These are phyloP conservation scores for Eubucco bourcierii DNA, from an alignment of 2,113 vertebrate species.

Conservation along the genomic window DNA sequence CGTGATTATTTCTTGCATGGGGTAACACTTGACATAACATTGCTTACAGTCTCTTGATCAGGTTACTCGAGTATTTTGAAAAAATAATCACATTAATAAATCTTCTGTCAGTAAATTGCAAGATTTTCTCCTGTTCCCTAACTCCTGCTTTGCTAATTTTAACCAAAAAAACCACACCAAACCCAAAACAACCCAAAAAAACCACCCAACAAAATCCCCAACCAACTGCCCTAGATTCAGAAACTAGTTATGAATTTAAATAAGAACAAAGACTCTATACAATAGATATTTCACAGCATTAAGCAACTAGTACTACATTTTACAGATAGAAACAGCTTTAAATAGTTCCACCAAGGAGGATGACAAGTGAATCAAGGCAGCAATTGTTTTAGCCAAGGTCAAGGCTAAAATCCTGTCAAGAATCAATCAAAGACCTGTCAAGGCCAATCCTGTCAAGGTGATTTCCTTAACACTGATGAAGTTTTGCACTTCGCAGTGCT, in stretches of 20 bases:
- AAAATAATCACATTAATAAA: not conserved
- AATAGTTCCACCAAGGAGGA: not conserved
- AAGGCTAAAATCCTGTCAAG: too few species aligned
- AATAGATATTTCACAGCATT: not conserved
- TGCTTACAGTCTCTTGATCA: not conserved
- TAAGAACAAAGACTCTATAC: not conserved
- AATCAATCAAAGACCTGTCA: too few species aligned
- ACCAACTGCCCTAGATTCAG: not conserved
- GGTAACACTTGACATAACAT: not conserved
- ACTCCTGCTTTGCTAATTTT: not conserved
- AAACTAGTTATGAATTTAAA: not conserved
- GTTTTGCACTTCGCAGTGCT: fast-evolving
- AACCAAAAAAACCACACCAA: not conserved
- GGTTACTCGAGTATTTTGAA: not conserved
- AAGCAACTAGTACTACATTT: not conserved
- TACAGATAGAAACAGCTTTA: not conserved
- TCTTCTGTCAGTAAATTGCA: not conserved
- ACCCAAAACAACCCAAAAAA: too few species aligned
- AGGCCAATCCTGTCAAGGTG: not conserved
- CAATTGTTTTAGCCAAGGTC: not conserved
- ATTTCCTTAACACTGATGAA: fast-evolving
- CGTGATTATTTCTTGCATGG: not conserved
- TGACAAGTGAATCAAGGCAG: not conserved
- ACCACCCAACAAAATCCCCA: too few species aligned
- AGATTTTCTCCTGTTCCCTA: not conserved